phyloP scores from a whole-genome alignment of 1,140 invertebrate species.

The Propsilocerus akamusi region DNA sequence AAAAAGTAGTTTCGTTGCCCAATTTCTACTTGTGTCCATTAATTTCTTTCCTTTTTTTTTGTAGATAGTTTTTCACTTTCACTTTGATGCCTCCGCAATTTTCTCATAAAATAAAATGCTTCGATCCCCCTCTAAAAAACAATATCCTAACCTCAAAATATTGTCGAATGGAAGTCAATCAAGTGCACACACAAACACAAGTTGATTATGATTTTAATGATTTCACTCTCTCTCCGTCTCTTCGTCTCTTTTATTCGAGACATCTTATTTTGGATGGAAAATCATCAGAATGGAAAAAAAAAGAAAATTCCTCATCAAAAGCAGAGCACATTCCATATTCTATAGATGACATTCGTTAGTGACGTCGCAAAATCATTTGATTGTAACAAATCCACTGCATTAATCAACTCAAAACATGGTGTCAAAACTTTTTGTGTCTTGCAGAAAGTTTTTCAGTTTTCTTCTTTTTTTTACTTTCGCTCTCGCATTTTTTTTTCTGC shows the following conservation, averaged over 20 bases:
- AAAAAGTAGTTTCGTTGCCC: too few species aligned
- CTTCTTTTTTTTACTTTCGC: neutral
- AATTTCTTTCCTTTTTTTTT: too few species aligned
- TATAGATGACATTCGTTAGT: neutral
- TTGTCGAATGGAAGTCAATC: too few species aligned
- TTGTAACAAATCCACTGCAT: neutral
- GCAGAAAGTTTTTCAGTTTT: neutral
- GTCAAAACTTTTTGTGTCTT: neutral
- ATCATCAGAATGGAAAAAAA: neutral
- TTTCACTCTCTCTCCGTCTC: neutral
- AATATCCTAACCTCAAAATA: neutral
- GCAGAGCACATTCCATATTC: too few species aligned
- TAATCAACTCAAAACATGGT: neutral
- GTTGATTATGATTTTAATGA: slow-evolving; percentile 3
- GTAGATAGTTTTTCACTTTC: too few species aligned
- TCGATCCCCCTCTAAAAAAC: neutral
- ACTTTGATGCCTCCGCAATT: neutral
- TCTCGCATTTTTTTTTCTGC: too few species aligned
- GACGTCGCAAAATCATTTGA: neutral
- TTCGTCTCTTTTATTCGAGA: neutral
- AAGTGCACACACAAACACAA: slow-evolving; percentile 3
- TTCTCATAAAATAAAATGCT: too few species aligned
- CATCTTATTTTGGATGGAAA: neutral
- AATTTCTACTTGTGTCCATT: too few species aligned
- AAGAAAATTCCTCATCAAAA: neutral